phyloP scores from a whole-genome alignment of 2,113 vertebrate species.

The Tamias sibiricus region DNA sequence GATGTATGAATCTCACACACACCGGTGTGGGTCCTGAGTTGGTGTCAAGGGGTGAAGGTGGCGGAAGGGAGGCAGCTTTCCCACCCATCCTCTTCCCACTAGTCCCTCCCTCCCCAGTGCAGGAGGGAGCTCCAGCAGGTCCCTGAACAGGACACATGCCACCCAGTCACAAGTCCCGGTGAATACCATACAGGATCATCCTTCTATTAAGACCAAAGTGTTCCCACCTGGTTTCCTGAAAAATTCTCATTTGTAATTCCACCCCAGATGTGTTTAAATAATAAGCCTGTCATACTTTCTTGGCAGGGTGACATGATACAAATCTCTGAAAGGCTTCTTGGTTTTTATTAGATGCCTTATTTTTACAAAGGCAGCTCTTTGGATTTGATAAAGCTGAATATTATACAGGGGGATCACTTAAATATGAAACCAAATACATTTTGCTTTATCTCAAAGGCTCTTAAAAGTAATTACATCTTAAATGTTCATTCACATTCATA shows the following conservation, averaged over 20 bases:
- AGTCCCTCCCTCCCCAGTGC: not conserved
- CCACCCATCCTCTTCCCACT: not conserved
- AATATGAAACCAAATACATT: slow-evolving; percentile 3
- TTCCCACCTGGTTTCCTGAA: not conserved
- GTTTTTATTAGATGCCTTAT: slow-evolving; percentile 35
- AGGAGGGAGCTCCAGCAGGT: not conserved
- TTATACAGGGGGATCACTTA: not conserved
- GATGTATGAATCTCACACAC: not conserved
- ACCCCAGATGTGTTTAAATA: slow-evolving; percentile 24
- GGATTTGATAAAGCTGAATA: not conserved
- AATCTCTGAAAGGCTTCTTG: not conserved
- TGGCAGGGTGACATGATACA: not conserved
- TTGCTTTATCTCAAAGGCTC: slow-evolving; percentile 39
- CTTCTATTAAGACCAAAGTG: not conserved
- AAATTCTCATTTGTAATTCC: slow-evolving; percentile 34
- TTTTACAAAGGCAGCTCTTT: slow-evolving; percentile 57
- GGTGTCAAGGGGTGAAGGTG: not conserved
- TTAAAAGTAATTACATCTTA: slow-evolving; percentile 50
- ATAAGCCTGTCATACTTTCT: not conserved
- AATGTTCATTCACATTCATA: not conserved
- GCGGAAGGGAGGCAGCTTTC: not conserved
- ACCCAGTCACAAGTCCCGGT: not conserved
- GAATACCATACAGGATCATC: not conserved
- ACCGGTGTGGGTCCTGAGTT: accelerated
- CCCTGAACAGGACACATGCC: not conserved